Conservation (phyloP, 2,113 vertebrate species). For the Scytalopus superciliaris region DNA sequence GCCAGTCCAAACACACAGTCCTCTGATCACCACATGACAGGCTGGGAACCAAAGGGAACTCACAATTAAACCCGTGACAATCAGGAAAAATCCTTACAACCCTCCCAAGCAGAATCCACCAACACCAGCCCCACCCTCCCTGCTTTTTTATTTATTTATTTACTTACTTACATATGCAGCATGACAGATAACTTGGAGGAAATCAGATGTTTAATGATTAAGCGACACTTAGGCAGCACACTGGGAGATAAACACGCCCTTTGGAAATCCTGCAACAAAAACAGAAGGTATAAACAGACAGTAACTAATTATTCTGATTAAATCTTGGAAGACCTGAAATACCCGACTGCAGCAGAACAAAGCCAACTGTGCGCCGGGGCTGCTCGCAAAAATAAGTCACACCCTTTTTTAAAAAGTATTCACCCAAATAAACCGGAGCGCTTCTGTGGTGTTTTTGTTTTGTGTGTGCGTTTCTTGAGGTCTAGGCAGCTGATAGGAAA, state of each 20-base stretch:
- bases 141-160: background rate
- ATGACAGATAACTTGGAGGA: conserved; percentile 60
- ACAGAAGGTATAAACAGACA: conserved; percentile 59
- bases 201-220: conserved; percentile 57
- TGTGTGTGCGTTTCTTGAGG: background rate
- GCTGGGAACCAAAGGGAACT: conserved; percentile 25
- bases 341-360: conserved; percentile 41
- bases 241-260: conserved; percentile 42
- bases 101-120: background rate
- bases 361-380: background rate
- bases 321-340: conserved; percentile 58
- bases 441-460: background rate
- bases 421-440: conserved; percentile 11
- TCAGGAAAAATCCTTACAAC: background rate
- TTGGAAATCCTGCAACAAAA: conserved; percentile 59
- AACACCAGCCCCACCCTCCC: background rate
- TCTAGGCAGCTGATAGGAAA: conserved; percentile 14
- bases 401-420: conserved; percentile 30
- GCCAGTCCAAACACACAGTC: conserved; percentile 2
- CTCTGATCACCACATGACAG: background rate
- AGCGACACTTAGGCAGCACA: conserved; percentile 36
- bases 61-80: background rate
- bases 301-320: conserved; percentile 63
- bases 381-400: background rate
- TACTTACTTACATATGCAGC: conserved; percentile 48